Percentiles rank a stretch among this genome's conserved stretches.
Conservation (phyloP, 1,140 invertebrate genomes). For the Nymphalis io region DNA sequence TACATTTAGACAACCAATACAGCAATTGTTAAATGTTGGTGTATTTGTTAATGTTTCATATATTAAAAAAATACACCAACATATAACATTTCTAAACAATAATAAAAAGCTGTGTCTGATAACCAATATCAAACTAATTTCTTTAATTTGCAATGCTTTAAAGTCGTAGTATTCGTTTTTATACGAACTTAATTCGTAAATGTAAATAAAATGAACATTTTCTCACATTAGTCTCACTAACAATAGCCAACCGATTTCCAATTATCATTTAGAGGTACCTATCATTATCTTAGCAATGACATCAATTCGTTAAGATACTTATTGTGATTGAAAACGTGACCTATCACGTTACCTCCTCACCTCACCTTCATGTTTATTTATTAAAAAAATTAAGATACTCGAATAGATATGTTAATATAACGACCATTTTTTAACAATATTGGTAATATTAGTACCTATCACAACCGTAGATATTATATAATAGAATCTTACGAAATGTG, state of each 20-base stretch:
- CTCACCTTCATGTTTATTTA: conserved; percentile 46
- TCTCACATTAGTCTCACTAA: conserved; percentile 5
- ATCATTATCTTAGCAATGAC: conserved; percentile 29
- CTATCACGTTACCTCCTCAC: conserved; percentile 60
- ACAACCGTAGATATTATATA: too few species aligned
- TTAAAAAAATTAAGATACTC: conserved; percentile 43
- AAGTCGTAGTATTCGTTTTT: too few species aligned
- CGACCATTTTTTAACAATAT: conserved; percentile 18
- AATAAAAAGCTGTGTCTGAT: too few species aligned
- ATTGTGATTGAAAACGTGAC: conserved; percentile 74
- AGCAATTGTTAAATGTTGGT: too few species aligned
- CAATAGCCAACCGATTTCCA: conserved; percentile 6
- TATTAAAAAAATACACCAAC: too few species aligned
- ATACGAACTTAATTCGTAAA: neutral
- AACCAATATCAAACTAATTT: too few species aligned
- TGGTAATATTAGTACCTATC: neutral
- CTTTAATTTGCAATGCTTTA: too few species aligned
- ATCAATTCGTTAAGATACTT: conserved; percentile 29
- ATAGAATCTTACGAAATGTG: too few species aligned
- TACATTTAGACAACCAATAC: too few species aligned
- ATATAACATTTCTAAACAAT: too few species aligned
- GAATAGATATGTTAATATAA: conserved; percentile 49
- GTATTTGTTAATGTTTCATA: too few species aligned
- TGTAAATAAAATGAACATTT: conserved; percentile 7
- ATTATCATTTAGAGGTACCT: neutral